These are phyloP conservation scores for Musca vetustissima DNA, from an alignment of 1,140 invertebrate genomes.

Conservation along the genomic window DNA sequence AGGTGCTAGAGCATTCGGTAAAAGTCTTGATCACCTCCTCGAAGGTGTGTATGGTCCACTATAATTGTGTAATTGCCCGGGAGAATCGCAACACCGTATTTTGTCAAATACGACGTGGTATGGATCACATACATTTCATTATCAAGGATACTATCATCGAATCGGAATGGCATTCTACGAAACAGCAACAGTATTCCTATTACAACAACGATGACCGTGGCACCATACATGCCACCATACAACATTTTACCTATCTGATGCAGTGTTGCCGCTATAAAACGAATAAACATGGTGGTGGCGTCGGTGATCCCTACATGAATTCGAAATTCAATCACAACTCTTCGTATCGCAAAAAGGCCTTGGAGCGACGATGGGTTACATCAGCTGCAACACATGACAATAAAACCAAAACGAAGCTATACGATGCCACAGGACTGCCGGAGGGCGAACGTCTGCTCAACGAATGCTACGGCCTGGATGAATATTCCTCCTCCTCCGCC, in stretches of 20 bases:
- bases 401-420: slow-evolving; percentile 11
- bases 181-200: slow-evolving; percentile 41
- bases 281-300: not conserved
- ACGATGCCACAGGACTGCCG: not conserved
- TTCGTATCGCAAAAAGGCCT: not conserved
- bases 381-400: slow-evolving; percentile 4
- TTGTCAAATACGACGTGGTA: slow-evolving; percentile 93
- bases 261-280: slow-evolving; percentile 62
- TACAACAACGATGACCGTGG: slow-evolving; percentile 45
- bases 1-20: slow-evolving; percentile 95
- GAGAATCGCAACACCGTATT: slow-evolving; percentile 97
- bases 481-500: not conserved
- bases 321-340: slow-evolving; percentile 10
- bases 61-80: slow-evolving; percentile 86
- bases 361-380: not conserved
- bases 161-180: slow-evolving; percentile 42
- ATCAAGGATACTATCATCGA: slow-evolving; percentile 89
- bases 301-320: not conserved
- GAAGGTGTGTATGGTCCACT: slow-evolving; percentile 92
- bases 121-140: slow-evolving; percentile 97
- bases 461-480: slow-evolving; percentile 10
- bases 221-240: slow-evolving; percentile 77
- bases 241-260: slow-evolving; percentile 80
- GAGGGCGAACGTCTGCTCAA: slow-evolving; percentile 8
- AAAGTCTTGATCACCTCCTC: slow-evolving; percentile 97